A percentile compares a stretch with the other conserved stretches of the same genome.
Conservation (phyloP, 2,888 invertebrate genomes). For the Helleia helle region DNA sequence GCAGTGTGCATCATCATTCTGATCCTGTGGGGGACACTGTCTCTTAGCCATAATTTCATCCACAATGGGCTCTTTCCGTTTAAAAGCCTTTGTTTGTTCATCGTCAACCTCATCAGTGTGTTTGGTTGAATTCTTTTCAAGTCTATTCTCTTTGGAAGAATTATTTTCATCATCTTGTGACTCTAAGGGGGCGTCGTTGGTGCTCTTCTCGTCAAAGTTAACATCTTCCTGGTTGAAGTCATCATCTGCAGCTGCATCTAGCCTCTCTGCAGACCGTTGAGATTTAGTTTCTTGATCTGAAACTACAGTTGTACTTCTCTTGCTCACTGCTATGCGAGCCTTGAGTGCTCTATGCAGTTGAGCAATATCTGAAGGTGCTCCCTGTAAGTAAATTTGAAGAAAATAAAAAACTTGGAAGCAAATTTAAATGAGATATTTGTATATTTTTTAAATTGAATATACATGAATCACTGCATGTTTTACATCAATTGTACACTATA, state of each 20-base stretch:
- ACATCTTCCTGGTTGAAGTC: slow-evolving; percentile 26
- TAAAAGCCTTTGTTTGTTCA: slow-evolving; percentile 42
- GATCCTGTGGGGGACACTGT: slow-evolving; percentile 34
- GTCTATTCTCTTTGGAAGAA: slow-evolving; percentile 28
- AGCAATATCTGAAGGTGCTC: slow-evolving; percentile 51
- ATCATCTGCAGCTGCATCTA: slow-evolving; percentile 43
- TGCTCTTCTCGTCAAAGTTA: slow-evolving; percentile 23
- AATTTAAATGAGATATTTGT: too few relatives aligned
- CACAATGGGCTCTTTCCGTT: slow-evolving; percentile 50
- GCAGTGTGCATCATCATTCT: not conserved
- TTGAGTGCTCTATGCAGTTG: slow-evolving; percentile 48
- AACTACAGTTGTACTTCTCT: slow-evolving; percentile 31
- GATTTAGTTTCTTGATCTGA: slow-evolving; percentile 36
- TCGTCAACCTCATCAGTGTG: slow-evolving; percentile 43
- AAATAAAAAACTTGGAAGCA: too few relatives aligned
- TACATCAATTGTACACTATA: too few relatives aligned
- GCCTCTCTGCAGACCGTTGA: slow-evolving; percentile 46
- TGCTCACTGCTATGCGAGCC: slow-evolving; percentile 44
- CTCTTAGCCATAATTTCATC: slow-evolving; percentile 56
- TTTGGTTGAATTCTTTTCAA: slow-evolving; percentile 28
- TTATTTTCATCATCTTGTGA: slow-evolving; percentile 20
- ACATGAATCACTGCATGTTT: too few relatives aligned
- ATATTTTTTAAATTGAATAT: too few relatives aligned
- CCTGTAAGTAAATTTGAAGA: slow-evolving; percentile 33
- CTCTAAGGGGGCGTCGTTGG: not conserved